phyloP scores from a whole-genome alignment of 2,888 invertebrate species.

The Spicauda simplicius region DNA sequence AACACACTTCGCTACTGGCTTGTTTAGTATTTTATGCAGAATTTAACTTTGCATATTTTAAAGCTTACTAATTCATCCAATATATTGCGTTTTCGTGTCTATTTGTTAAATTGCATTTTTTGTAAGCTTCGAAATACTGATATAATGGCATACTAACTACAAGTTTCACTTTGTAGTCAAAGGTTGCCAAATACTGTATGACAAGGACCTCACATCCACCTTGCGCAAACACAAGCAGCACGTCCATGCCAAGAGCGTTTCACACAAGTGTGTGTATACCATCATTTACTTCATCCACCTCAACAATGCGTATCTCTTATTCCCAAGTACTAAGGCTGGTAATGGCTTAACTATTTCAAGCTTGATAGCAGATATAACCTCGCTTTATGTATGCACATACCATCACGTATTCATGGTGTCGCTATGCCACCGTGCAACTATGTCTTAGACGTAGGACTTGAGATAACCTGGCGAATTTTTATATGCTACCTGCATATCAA shows the following conservation, averaged over 20 bases:
- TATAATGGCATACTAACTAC: background rate
- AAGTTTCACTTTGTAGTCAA: conserved; percentile 21
- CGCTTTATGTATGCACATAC: conserved; percentile 42
- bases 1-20: conserved; percentile 34
- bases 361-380: conserved; percentile 20
- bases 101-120: background rate
- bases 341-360: conserved; percentile 8
- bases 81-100: background rate
- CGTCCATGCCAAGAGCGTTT: conserved; percentile 41
- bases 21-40: conserved; percentile 30
- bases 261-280: conserved; percentile 44
- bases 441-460: conserved; percentile 46
- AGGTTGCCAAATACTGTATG: conserved; percentile 42
- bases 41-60: conserved; percentile 22
- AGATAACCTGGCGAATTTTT: conserved; percentile 65
- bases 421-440: conserved; percentile 58
- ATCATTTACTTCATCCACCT: conserved; percentile 15
- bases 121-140: background rate
- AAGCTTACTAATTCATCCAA: background rate
- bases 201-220: conserved; percentile 53
- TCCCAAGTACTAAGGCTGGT: conserved; percentile 15
- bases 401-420: conserved; percentile 60
- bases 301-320: conserved; percentile 18
- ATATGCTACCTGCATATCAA: conserved; percentile 54
- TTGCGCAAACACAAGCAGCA: conserved; percentile 33